Base-by-base conservation (phyloP, 2,113 vertebrate species). In the Dendropsophus ebraccatus region DNA sequence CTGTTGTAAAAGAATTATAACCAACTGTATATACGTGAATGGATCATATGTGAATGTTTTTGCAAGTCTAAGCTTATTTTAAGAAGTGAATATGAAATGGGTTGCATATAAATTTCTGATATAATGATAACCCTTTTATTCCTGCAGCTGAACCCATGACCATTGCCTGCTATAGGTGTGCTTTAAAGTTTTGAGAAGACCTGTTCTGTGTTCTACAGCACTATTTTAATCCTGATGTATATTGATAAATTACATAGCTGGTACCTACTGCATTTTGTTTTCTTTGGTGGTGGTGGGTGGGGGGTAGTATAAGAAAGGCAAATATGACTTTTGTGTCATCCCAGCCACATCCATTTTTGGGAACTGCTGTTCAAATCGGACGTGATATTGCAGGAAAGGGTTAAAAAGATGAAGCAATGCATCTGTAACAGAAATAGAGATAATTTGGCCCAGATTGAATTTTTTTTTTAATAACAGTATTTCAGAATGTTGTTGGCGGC, bases 21-120 rank as follows among this genome's bases (percentile, higher is more conserved):
- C 78, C n/a, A 80, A 28, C n/a, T 62, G 77, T 80, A 47, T 45
- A 62, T 79, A 62, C 58, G 19, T 58, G 28, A 79, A 58, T 62
- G 21, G 56, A 14, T 62, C 16, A 17, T 81, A 65, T 47, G 11
- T 81, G 35, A 60, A 19, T 45, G 35, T 28, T 62, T 5, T 37
- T 79, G 32, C 21, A 56, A 79, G 11, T 17, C 14, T 12, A 35
- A 54, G 47, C 5, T 25, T 47, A 76, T 56, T 37, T 78, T 78
- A 79, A 56, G 37, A 79, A 41, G 54, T 14, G 5, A 28, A 12
- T 16, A 77, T 32, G 21, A 54, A 32, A n/a, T 47, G 37, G 32
- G 37, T 65, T 80, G 19, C 47, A 32, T 73, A 16, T 73, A 45
- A 25, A 47, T 47, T 79, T 30, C 76, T 13, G 12, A 60, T 78